These are phyloP conservation scores for Heteropelma amictum DNA, from an alignment of 2,888 invertebrate genomes.

Conservation along the genomic window DNA sequence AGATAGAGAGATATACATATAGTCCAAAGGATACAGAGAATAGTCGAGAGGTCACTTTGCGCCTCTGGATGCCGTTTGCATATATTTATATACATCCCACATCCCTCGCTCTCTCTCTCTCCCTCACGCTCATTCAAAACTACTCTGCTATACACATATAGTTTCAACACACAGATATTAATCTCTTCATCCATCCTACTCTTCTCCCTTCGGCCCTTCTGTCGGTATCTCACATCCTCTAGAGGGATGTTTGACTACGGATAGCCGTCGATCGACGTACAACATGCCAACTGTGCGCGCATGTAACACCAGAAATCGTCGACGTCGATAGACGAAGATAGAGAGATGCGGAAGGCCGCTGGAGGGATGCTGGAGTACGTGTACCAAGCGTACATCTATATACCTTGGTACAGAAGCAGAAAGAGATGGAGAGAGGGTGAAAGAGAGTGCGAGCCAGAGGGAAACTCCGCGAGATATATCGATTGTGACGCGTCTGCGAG, in stretches of 20 bases:
- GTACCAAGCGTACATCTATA: slow-evolving; percentile 50
- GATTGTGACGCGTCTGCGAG: slow-evolving; percentile 77
- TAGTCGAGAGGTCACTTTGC: slow-evolving; percentile 61
- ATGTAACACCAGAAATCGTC: slow-evolving; percentile 35
- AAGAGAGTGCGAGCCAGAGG: slow-evolving; percentile 56
- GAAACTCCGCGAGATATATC: slow-evolving; percentile 76
- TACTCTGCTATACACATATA: slow-evolving; percentile 17
- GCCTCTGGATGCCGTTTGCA: slow-evolving; percentile 4
- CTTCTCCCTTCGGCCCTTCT: slow-evolving; percentile 35
- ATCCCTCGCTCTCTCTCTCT: slow-evolving; percentile 31
- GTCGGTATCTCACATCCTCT: slow-evolving; percentile 6
- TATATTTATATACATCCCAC: slow-evolving; percentile 22
- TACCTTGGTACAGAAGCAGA: slow-evolving; percentile 17
- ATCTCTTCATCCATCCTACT: slow-evolving; percentile 55
- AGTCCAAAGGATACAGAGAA: slow-evolving; percentile 33
- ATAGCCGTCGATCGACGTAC: slow-evolving; percentile 47
- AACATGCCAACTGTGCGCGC: slow-evolving; percentile 41
- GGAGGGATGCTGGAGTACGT: slow-evolving; percentile 16
- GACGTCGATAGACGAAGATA: slow-evolving; percentile 37
- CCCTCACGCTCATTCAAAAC: slow-evolving; percentile 43
- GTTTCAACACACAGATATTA: slow-evolving; percentile 54
- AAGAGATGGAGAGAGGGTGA: slow-evolving; percentile 7
- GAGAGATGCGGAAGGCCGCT: slow-evolving; percentile 42
- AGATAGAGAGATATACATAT: slow-evolving; percentile 52
- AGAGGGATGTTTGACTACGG: slow-evolving; percentile 41